Evolutionary conservation across 1,140 invertebrate species (phyloP).

Genomic region (Theocolax elegans): DNA sequence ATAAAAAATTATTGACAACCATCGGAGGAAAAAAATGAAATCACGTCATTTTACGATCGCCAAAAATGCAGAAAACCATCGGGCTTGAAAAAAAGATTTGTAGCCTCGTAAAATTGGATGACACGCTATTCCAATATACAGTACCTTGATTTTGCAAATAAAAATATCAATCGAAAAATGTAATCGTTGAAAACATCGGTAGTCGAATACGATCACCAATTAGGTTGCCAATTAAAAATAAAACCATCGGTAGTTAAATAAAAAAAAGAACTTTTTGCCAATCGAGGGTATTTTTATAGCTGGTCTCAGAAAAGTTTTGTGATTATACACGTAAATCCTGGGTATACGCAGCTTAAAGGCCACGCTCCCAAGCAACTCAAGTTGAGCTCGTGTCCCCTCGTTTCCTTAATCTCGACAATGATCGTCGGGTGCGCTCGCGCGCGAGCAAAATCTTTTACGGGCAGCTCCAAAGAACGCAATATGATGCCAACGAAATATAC

Average conservation of each 20-base stretch:
- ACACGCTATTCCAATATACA: slow-evolving; percentile 14
- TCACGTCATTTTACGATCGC: slow-evolving; percentile 27
- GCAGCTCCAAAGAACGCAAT: slow-evolving; percentile 47
- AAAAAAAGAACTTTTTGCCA: neutral
- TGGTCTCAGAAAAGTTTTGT: too few species aligned
- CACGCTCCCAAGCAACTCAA: slow-evolving; percentile 1
- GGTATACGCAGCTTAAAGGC: neutral
- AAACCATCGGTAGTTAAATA: slow-evolving; percentile 16
- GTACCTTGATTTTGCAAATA: slow-evolving; percentile 19
- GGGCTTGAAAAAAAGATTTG: slow-evolving; percentile 28
- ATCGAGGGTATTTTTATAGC: slow-evolving; percentile 23
- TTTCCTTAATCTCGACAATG: slow-evolving; percentile 62
- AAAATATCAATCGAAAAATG: slow-evolving; percentile 23
- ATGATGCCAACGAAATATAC: slow-evolving; percentile 37
- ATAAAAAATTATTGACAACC: slow-evolving; percentile 25
- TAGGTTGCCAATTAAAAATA: slow-evolving; percentile 26
- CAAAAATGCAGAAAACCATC: slow-evolving; percentile 14
- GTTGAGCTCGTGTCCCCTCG: slow-evolving; percentile 42
- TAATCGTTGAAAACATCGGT: too few species aligned
- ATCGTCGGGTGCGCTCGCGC: slow-evolving; percentile 53
- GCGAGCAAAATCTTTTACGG: slow-evolving; percentile 57
- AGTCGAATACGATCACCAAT: slow-evolving; percentile 1
- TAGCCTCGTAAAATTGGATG: slow-evolving; percentile 23
- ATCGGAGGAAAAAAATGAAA: slow-evolving; percentile 22
- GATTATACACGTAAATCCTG: slow-evolving; percentile 8